A percentile compares a stretch with the other conserved stretches of the same genome.
These are phyloP conservation scores for Desmodus rotundus DNA, from an alignment of 2,113 vertebrate genomes.

Conservation along the genomic window DNA sequence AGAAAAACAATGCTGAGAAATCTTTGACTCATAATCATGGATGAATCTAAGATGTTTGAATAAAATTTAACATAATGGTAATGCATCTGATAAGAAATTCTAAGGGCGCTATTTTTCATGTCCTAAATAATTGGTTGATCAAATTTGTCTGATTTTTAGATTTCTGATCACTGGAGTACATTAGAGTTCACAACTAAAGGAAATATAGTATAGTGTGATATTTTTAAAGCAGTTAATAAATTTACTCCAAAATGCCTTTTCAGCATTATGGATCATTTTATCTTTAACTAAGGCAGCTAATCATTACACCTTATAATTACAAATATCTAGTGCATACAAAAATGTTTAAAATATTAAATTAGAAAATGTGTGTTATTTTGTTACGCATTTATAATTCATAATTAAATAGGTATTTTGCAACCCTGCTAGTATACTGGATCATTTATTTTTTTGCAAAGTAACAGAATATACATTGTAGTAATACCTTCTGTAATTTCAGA, in stretches of 20 bases:
- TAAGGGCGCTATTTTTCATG: background rate
- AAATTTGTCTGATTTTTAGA: slow-evolving; percentile 5
- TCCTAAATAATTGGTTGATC: slow-evolving; percentile 46
- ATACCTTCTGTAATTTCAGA: background rate
- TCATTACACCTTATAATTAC: background rate
- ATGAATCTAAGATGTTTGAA: background rate
- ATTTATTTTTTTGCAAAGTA: background rate
- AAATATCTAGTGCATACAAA: slow-evolving; percentile 6
- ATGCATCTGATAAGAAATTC: slow-evolving; percentile 38
- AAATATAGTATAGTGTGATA: background rate
- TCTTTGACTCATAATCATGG: background rate
- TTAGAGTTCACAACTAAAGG: slow-evolving; percentile 38
- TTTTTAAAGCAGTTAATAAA: slow-evolving; percentile 31
- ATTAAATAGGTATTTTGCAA: background rate
- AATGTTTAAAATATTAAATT: slow-evolving; percentile 11
- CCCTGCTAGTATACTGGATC: background rate
- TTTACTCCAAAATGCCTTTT: background rate
- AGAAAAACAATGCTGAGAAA: slow-evolving; percentile 37
- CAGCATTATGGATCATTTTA: background rate
- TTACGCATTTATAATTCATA: background rate
- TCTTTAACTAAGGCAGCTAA: background rate
- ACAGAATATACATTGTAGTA: background rate
- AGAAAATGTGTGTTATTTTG: background rate
- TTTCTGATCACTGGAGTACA: background rate
- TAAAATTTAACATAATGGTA: slow-evolving; percentile 29